These are phyloP conservation scores for Anthonomus grandis DNA, from an alignment of 1,140 invertebrate species.

Conservation along the genomic window DNA sequence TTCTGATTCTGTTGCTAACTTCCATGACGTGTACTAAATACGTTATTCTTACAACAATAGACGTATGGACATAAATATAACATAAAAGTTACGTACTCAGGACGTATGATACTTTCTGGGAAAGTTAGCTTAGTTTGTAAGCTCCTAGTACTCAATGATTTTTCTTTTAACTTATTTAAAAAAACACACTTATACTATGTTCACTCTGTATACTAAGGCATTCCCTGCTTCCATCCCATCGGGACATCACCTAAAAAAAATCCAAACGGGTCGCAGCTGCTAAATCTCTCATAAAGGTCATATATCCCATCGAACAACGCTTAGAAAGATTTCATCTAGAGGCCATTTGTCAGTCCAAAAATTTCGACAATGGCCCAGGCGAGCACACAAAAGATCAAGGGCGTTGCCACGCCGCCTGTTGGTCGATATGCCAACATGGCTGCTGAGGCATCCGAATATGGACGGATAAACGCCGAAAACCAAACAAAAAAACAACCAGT, in stretches of 20 bases:
- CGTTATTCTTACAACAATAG: too few species aligned
- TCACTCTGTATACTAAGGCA: constrained; percentile 8
- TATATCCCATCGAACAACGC: constrained; percentile 13
- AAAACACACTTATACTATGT: neutral
- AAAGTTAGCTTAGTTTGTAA: too few species aligned
- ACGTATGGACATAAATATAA: too few species aligned
- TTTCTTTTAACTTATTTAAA: too few species aligned
- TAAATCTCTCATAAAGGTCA: constrained; percentile 15
- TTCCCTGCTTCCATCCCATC: constrained; percentile 1
- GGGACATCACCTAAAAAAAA: neutral
- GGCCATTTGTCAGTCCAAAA: constrained; percentile 12
- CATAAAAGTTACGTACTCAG: too few species aligned
- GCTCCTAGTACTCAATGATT: too few species aligned
- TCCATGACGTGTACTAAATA: too few species aligned
- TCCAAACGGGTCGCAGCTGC: constrained; percentile 13
- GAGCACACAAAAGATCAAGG: constrained; percentile 23
- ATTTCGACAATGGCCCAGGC: constrained; percentile 19
- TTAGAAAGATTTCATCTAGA: constrained; percentile 22
- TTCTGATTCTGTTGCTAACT: too few species aligned
- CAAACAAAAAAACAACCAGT: constrained; percentile 27
- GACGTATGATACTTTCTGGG: too few species aligned
- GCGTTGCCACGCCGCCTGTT: constrained; percentile 28
- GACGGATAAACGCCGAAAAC: constrained; percentile 8
- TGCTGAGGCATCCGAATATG: neutral
- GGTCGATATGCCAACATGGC: constrained; percentile 30